A percentile compares a stretch with the other conserved stretches of the same genome.
Evolutionary conservation across 2,888 invertebrate genomes (phyloP).

Genomic region (Chymomyza caudatula): DNA sequence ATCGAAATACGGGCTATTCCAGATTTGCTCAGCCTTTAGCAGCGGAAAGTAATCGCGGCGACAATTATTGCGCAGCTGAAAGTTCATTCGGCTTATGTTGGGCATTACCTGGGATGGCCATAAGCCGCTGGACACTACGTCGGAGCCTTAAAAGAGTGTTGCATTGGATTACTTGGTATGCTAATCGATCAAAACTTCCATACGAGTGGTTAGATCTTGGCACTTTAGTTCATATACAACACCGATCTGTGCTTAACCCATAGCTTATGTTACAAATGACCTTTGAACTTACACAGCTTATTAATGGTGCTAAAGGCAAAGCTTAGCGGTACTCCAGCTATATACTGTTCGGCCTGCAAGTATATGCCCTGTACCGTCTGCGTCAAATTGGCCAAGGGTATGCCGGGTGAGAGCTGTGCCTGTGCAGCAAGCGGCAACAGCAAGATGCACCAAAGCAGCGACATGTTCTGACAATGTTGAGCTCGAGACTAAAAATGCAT

Average conservation of each 20-base stretch:
- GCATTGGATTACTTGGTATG: too few species aligned
- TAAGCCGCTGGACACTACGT: slow-evolving; percentile 48
- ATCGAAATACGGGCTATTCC: slow-evolving; percentile 65
- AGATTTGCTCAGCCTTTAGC: slow-evolving; percentile 55
- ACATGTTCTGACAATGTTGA: background rate
- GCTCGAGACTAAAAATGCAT: background rate
- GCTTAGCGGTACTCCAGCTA: background rate
- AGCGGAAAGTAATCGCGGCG: slow-evolving; percentile 60
- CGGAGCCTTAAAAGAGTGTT: slow-evolving; percentile 50
- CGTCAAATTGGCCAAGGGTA: background rate
- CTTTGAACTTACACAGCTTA: background rate
- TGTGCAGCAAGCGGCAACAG: background rate
- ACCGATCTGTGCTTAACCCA: too few species aligned
- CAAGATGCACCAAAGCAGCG: background rate
- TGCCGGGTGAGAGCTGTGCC: background rate
- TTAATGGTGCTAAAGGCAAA: background rate
- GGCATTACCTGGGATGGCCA: slow-evolving; percentile 58
- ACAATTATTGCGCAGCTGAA: slow-evolving; percentile 59
- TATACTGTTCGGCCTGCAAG: background rate
- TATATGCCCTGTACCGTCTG: background rate
- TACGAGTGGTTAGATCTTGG: too few species aligned
- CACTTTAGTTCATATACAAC: too few species aligned
- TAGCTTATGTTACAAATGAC: too few species aligned
- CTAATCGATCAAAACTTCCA: too few species aligned
- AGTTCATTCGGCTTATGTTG: slow-evolving; percentile 60